Conservation (phyloP, 2,888 invertebrate species). For the Rhingia campestris region DNA sequence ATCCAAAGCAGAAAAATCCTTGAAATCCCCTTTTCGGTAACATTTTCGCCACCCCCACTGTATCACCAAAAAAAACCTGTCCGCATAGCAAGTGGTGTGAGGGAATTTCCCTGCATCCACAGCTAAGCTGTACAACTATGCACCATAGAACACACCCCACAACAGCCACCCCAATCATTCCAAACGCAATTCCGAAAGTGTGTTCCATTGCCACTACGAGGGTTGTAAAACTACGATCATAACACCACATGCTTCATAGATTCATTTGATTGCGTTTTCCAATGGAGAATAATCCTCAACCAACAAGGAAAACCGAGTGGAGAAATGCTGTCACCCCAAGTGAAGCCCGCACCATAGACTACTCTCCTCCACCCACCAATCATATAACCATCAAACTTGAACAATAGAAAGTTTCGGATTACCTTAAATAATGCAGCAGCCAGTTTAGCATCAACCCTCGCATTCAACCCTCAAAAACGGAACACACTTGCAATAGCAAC, state of each 20-base stretch:
- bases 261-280: conserved; percentile 72
- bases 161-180: conserved; percentile 17
- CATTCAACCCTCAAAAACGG: conserved; percentile 25
- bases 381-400: conserved; percentile 72
- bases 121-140: conserved; percentile 57
- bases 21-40: no score
- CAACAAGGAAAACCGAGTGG: conserved; percentile 5
- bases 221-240: conserved; percentile 72
- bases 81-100: conserved; percentile 40
- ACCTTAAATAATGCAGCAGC: conserved; percentile 69
- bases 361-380: conserved; percentile 39
- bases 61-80: conserved; percentile 7
- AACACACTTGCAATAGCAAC: conserved; percentile 52
- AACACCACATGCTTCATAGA: conserved; percentile 74
- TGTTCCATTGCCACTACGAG: conserved; percentile 32
- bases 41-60: conserved; percentile 25
- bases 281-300: conserved; percentile 60
- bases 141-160: conserved; percentile 22
- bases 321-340: conserved; percentile 42
- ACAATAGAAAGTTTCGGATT: conserved; percentile 73
- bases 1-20: no score
- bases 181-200: conserved; percentile 65
- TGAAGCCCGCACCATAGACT: conserved; percentile 9
- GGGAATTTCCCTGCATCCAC: conserved; percentile 54
- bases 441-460: background rate